These are phyloP conservation scores for Meiosimyza decipiens DNA, from an alignment of 2,888 invertebrate species.

Conservation along the genomic window DNA sequence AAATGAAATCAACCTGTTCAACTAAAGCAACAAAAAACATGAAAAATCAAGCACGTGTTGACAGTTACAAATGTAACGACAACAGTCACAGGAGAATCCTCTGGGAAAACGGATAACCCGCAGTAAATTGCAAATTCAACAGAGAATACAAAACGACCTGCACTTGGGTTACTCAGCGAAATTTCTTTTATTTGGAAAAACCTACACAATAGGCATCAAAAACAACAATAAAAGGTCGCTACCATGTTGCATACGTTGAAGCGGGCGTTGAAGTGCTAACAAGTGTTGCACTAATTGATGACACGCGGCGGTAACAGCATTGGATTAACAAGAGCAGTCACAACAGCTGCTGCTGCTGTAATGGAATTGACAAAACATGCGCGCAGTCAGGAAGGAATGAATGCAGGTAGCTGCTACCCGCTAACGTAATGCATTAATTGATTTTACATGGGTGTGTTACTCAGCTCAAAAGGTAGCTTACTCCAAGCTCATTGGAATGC, in stretches of 20 bases:
- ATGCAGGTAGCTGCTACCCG: no score
- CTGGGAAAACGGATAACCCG: not conserved
- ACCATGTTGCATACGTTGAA: no score
- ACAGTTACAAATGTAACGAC: not conserved
- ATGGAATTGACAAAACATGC: not conserved
- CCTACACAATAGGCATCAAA: not conserved
- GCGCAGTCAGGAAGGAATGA: no score
- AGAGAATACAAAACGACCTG: not conserved
- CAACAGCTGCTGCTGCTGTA: constrained; percentile 11
- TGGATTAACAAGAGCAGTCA: no score
- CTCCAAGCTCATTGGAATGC: no score
- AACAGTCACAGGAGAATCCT: not conserved
- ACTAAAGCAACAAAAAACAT: constrained; percentile 46
- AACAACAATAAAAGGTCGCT: not conserved
- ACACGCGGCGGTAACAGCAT: not conserved
- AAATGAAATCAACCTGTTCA: not conserved
- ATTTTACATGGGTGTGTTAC: no score
- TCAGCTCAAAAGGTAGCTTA: no score
- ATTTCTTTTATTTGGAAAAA: no score
- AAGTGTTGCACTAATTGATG: constrained; percentile 52
- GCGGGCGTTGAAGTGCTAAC: constrained; percentile 59
- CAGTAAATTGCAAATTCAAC: not conserved
- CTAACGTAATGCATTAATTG: no score
- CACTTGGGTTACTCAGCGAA: constrained; percentile 1
- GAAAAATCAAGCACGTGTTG: constrained; percentile 48